Conservation (phyloP, 1,140 invertebrate genomes). For the Physella acuta region DNA sequence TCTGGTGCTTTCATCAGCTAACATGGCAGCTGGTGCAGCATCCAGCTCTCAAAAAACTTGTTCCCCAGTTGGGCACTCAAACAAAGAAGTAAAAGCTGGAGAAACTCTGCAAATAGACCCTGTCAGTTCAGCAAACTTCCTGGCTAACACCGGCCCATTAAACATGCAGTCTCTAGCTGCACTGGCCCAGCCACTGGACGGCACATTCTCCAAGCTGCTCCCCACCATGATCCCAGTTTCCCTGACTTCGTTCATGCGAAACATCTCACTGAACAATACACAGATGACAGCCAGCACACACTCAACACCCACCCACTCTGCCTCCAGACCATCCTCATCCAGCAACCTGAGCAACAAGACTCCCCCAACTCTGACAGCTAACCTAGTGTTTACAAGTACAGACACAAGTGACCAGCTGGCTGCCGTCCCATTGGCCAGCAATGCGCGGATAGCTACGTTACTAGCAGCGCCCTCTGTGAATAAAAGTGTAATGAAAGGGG, state of each 20-base stretch:
- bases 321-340: too few species aligned
- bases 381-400: not conserved
- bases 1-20: too few species aligned
- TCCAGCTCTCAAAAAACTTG: too few species aligned
- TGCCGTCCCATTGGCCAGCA: constrained; percentile 5
- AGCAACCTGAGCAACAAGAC: not conserved
- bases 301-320: not conserved
- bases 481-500: not conserved
- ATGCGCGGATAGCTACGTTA: constrained; percentile 12
- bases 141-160: not conserved
- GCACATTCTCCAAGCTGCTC: not conserved
- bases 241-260: not conserved
- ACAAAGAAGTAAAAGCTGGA: too few species aligned
- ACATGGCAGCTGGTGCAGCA: too few species aligned
- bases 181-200: not conserved
- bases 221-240: constrained; percentile 7
- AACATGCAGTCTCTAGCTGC: not conserved
- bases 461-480: constrained; percentile 4
- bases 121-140: too few species aligned
- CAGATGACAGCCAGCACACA: not conserved
- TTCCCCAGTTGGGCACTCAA: too few species aligned
- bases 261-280: not conserved
- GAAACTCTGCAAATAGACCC: too few species aligned
- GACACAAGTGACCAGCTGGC: not conserved
- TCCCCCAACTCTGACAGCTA: not conserved